Conservation (phyloP, 2,888 invertebrate species). For the Unio delphinus region DNA sequence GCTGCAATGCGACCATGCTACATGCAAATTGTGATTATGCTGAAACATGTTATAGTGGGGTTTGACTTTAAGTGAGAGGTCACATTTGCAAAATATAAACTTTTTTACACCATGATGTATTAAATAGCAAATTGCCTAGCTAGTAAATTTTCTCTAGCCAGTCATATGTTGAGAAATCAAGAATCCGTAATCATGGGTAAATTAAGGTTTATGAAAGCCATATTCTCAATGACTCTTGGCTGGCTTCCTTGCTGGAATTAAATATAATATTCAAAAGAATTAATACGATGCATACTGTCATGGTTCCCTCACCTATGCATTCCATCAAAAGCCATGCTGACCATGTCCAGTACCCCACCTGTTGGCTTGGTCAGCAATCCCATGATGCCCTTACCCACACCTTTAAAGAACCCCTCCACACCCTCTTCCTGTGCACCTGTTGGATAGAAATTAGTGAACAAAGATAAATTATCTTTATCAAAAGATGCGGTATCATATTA, state of each 20-base stretch:
- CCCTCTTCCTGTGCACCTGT: conserved; percentile 77
- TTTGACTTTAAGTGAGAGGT: too few relatives aligned
- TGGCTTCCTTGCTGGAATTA: background rate
- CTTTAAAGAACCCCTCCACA: conserved; percentile 80
- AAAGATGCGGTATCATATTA: too few relatives aligned
- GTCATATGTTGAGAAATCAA: too few relatives aligned
- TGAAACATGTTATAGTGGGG: too few relatives aligned
- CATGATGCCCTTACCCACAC: conserved; percentile 80
- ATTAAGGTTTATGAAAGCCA: too few relatives aligned
- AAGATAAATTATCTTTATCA: background rate
- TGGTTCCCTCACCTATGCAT: conserved; percentile 73
- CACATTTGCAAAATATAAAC: too few relatives aligned
- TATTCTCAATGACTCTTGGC: background rate
- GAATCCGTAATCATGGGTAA: too few relatives aligned
- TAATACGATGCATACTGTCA: background rate
- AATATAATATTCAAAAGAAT: background rate
- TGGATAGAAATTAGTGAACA: conserved; percentile 6
- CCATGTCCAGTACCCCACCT: conserved; percentile 77
- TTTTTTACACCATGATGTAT: too few relatives aligned
- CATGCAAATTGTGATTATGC: too few relatives aligned
- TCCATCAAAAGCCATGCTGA: conserved; percentile 81
- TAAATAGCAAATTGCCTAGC: too few relatives aligned
- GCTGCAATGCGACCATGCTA: too few relatives aligned
- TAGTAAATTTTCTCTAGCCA: too few relatives aligned
- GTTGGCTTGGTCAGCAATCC: conserved; percentile 78